Percentiles rank a stretch among this genome's conserved stretches.
These are phyloP conservation scores for Catharus bicknelli DNA, from an alignment of 2,113 vertebrate species.

Conservation along the genomic window DNA sequence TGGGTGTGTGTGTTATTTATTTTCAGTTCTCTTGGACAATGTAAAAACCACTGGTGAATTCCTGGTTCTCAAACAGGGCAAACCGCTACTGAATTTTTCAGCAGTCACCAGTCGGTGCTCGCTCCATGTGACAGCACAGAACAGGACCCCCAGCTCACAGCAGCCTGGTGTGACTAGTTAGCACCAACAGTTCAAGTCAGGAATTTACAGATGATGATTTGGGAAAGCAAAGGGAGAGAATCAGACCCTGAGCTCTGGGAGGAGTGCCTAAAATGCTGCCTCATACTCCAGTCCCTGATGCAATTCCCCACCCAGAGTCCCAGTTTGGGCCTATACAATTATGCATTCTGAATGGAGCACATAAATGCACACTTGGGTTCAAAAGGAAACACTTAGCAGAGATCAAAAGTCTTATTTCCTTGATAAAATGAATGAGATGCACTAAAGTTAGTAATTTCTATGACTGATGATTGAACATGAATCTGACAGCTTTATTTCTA, in stretches of 20 bases:
- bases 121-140: background rate
- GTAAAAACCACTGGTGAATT: background rate
- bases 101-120: background rate
- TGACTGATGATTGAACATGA: background rate
- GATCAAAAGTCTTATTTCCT: background rate
- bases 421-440: background rate
- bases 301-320: background rate
- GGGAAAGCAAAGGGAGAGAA: background rate
- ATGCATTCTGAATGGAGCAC: background rate
- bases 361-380: background rate
- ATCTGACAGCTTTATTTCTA: background rate
- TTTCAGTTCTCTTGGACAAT: background rate
- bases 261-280: background rate
- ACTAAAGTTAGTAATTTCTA: background rate
- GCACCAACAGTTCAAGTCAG: background rate
- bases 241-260: background rate
- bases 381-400: background rate
- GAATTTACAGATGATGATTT: background rate
- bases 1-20: background rate
- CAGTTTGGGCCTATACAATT: background rate
- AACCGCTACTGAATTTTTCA: background rate
- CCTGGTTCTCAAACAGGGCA: background rate
- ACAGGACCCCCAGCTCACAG: background rate
- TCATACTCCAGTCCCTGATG: background rate
- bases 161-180: background rate